Conservation (phyloP, 2,888 invertebrate genomes). For the Laspeyria flexula region DNA sequence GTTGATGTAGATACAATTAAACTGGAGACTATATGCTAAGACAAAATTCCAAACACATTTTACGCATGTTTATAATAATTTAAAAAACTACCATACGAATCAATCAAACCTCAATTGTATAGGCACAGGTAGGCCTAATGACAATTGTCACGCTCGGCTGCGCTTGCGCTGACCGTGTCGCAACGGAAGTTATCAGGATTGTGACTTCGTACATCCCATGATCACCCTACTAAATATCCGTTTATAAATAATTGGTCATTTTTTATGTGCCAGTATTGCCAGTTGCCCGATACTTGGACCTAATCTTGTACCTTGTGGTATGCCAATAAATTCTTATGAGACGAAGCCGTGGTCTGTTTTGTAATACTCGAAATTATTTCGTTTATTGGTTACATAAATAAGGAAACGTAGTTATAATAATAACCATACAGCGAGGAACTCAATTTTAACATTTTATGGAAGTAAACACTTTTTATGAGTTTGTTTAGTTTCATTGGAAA, state of each 20-base stretch:
- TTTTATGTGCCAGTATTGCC: background rate
- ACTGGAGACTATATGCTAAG: no score
- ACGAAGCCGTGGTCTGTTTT: no score
- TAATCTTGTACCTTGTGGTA: background rate
- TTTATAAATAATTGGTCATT: constrained; percentile 11
- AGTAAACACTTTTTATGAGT: no score
- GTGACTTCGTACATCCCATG: constrained; percentile 59
- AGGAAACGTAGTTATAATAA: no score
- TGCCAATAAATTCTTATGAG: background rate
- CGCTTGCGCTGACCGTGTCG: constrained; percentile 60
- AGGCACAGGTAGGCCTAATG: constrained; percentile 56
- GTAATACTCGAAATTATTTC: no score
- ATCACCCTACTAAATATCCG: constrained; percentile 43
- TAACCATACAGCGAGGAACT: no score
- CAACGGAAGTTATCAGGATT: constrained; percentile 70
- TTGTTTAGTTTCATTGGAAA: no score
- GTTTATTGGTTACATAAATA: no score
- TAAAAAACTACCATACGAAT: constrained; percentile 22
- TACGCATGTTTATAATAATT: background rate
- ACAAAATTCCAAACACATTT: no score
- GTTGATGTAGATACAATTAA: no score
- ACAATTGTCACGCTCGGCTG: constrained; percentile 66
- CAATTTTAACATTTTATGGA: no score
- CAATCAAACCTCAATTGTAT: constrained; percentile 46
- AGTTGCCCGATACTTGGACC: background rate